These are phyloP conservation scores for Rhea americana DNA, from an alignment of 2,113 vertebrate species.

Conservation along the genomic window DNA sequence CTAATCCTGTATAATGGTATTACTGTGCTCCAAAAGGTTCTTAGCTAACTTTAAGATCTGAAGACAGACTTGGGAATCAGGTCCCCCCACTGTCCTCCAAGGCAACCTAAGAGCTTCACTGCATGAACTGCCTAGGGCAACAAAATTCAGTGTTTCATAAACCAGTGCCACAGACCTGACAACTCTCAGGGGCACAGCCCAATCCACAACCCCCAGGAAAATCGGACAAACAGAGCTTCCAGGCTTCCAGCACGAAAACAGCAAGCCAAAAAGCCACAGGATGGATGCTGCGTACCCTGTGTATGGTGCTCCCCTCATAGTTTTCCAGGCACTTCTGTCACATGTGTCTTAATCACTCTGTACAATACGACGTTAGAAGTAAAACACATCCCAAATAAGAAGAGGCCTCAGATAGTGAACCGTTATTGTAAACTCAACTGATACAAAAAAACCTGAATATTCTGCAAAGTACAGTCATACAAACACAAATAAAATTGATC, in stretches of 20 bases:
- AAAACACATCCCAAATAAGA: not conserved
- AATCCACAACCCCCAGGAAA: not conserved
- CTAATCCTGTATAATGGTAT: not conserved
- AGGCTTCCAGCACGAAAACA: not conserved
- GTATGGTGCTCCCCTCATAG: not conserved
- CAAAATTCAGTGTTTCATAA: not conserved
- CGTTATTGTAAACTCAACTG: not conserved
- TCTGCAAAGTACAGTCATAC: not conserved
- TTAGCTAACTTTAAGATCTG: not conserved
- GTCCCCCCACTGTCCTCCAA: not conserved
- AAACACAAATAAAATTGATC: not conserved
- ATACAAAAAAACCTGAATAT: not conserved
- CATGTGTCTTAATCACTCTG: not conserved
- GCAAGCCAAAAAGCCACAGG: not conserved
- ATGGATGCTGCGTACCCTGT: not conserved
- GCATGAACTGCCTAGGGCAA: not conserved
- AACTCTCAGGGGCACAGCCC: not conserved
- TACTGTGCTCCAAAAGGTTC: not conserved
- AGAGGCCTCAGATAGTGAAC: not conserved
- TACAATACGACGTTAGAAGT: not conserved
- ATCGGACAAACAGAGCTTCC: not conserved
- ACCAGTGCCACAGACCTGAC: not conserved
- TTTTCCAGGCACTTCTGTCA: not conserved
- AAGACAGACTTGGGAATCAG: not conserved
- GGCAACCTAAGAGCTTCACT: not conserved